Conservation (phyloP, 2,888 invertebrate species). For the Electrophaes corylata region DNA sequence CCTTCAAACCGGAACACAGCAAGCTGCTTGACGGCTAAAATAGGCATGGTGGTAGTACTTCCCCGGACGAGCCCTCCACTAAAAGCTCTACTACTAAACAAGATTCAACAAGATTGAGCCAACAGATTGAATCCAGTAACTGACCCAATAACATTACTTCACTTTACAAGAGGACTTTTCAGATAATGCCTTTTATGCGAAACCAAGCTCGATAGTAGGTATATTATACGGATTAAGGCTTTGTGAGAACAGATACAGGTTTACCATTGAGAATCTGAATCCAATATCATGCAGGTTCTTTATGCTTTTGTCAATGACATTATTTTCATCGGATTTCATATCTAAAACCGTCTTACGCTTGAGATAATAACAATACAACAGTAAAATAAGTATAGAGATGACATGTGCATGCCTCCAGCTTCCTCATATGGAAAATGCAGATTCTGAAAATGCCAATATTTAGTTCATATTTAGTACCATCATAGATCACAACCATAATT, state of each 20-base stretch:
- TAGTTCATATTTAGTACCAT: no score
- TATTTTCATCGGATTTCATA: not conserved
- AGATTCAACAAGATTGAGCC: not conserved
- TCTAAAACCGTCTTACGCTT: not conserved
- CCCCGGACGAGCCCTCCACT: no score
- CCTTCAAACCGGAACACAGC: no score
- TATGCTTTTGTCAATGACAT: not conserved
- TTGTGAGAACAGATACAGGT: not conserved
- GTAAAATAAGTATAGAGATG: no score
- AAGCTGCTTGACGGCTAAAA: no score
- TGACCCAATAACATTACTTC: slow-evolving; percentile 18
- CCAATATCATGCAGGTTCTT: not conserved
- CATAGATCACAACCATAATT: no score
- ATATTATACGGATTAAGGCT: slow-evolving; percentile 13
- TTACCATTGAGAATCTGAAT: not conserved
- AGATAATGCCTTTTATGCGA: slow-evolving; percentile 1
- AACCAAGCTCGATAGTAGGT: slow-evolving; percentile 6
- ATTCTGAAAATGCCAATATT: no score
- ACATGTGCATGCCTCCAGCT: no score
- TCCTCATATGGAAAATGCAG: no score
- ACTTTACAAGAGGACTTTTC: slow-evolving; percentile 9
- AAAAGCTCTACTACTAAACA: no score
- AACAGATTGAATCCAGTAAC: not conserved
- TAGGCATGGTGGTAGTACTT: no score
- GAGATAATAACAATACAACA: not conserved